These are phyloP conservation scores for Drosophila saltans DNA, from an alignment of 1,140 invertebrate genomes.

Conservation along the genomic window DNA sequence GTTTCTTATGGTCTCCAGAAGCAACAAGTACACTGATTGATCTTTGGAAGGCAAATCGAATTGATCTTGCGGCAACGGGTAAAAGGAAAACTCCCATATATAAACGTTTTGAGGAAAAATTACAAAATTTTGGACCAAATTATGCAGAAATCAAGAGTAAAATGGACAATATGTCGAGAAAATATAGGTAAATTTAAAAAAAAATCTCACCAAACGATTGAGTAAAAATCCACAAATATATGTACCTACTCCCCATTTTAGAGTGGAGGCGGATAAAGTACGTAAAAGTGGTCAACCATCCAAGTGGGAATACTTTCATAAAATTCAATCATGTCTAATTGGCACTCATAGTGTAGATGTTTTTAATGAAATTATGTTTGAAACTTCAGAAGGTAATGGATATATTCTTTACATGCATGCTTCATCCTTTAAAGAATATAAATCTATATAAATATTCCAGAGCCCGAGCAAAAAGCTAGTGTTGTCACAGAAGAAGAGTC, in stretches of 20 bases:
- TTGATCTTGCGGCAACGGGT: constrained; percentile 24
- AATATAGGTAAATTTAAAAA: constrained; percentile 42
- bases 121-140: constrained; percentile 48
- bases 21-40: constrained; percentile 2
- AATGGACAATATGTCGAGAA: constrained; percentile 61
- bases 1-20: neutral
- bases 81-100: constrained; percentile 44
- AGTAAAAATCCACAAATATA: neutral
- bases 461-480: too few relatives aligned
- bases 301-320: constrained; percentile 53
- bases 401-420: too few relatives aligned
- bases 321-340: constrained; percentile 43
- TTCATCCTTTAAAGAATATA: too few relatives aligned
- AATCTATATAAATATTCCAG: too few relatives aligned
- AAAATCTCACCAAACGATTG: too few relatives aligned
- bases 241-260: neutral
- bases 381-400: constrained; percentile 20
- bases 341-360: constrained; percentile 39
- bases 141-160: constrained; percentile 53
- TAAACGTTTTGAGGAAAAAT: constrained; percentile 40
- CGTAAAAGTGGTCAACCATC: constrained; percentile 29
- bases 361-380: constrained; percentile 51
- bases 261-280: constrained; percentile 43
- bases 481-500: too few relatives aligned
- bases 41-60: constrained; percentile 4